Evolutionary conservation across 2,797 vertebrate species (phyloP).

Genomic region (Falco novaeseelandiae): DNA sequence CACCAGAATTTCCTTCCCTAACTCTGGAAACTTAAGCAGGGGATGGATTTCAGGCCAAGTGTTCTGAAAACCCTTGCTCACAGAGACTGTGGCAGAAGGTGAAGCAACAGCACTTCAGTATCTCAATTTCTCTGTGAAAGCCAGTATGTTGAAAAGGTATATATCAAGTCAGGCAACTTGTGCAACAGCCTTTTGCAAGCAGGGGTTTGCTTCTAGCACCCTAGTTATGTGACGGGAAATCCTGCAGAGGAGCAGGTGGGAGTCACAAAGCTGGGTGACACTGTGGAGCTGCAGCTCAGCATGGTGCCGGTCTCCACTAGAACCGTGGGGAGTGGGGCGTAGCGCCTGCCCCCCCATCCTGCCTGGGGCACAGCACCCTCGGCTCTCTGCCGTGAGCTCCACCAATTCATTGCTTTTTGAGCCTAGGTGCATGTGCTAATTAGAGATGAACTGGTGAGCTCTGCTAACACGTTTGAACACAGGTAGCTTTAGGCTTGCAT

Average conservation of each 20-base stretch:
- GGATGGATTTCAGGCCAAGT: neutral
- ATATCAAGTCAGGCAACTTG: neutral
- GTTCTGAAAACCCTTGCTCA: neutral
- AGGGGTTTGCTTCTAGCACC: neutral
- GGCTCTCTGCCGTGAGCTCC: neutral
- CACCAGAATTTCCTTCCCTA: neutral
- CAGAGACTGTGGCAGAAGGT: neutral
- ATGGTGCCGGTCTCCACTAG: neutral
- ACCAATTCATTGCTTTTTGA: neutral
- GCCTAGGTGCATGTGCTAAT: neutral
- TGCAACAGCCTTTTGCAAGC: neutral
- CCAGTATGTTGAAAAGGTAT: neutral
- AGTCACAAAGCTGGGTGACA: neutral
- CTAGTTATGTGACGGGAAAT: neutral
- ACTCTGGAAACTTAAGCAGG: neutral
- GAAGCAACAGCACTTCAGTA: neutral
- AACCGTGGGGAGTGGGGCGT: neutral
- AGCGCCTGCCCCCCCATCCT: neutral
- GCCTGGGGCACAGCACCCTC: neutral
- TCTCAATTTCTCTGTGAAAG: neutral
- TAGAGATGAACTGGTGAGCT: slow-evolving; percentile 24
- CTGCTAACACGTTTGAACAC: neutral
- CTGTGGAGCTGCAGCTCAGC: neutral
- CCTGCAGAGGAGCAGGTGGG: neutral
- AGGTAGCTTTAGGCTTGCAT: slow-evolving; percentile 30